phyloP scores from a whole-genome alignment of 2,113 vertebrate species.

The Gavia stellata region DNA sequence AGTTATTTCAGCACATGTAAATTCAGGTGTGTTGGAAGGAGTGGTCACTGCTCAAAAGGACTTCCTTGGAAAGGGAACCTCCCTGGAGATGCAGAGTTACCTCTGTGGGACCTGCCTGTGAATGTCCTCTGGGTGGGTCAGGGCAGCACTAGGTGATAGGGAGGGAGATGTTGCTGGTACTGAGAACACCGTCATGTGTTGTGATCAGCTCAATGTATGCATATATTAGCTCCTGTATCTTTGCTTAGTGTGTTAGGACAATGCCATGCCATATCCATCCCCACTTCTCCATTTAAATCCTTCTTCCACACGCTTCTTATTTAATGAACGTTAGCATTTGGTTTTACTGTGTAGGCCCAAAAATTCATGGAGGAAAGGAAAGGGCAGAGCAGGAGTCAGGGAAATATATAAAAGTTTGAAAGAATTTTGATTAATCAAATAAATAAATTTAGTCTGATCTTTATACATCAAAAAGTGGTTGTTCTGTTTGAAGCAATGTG shows the following conservation, averaged over 20 bases:
- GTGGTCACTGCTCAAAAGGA: not conserved
- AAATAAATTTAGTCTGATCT: not conserved
- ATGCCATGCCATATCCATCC: too few species aligned
- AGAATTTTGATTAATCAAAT: not conserved
- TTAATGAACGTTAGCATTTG: not conserved
- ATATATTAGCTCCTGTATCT: not conserved
- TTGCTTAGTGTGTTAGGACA: not conserved
- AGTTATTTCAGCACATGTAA: not conserved
- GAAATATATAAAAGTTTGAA: not conserved
- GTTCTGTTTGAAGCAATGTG: not conserved
- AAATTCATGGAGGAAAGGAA: not conserved
- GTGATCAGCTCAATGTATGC: not conserved
- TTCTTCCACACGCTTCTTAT: not conserved
- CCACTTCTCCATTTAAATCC: not conserved
- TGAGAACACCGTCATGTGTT: not conserved
- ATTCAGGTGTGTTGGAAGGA: not conserved
- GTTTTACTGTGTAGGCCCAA: not conserved
- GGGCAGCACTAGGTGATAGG: not conserved
- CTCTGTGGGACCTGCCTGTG: rapidly evolving
- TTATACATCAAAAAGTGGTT: not conserved
- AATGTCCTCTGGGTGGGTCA: not conserved
- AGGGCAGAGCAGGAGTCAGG: not conserved
- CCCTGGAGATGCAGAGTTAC: not conserved
- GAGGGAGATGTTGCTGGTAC: not conserved
- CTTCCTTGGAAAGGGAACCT: not conserved